These are phyloP conservation scores for Drosophila antonietae DNA, from an alignment of 2,888 invertebrate species.

Conservation along the genomic window DNA sequence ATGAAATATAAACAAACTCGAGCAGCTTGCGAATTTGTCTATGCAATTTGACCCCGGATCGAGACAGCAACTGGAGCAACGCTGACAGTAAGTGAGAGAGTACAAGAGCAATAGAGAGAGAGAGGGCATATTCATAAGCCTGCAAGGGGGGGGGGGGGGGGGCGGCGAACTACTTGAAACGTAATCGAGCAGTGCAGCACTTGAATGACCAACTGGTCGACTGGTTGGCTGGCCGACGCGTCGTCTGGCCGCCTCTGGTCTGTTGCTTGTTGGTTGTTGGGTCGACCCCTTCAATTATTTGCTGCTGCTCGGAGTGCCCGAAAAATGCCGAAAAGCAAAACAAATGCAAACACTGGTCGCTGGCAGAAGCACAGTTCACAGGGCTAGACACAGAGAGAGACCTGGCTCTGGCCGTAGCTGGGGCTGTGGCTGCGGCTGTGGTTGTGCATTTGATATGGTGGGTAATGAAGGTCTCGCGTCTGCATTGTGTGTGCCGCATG, in stretches of 20 bases:
- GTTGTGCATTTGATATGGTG: slow-evolving; percentile 29
- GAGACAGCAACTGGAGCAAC: slow-evolving; percentile 12
- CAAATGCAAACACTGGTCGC: slow-evolving; percentile 75
- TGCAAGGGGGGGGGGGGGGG: too few species aligned
- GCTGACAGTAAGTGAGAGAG: background rate
- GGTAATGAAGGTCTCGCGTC: slow-evolving; percentile 54
- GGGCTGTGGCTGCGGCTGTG: slow-evolving; percentile 18
- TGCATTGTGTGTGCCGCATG: slow-evolving; percentile 36
- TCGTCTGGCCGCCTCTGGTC: slow-evolving; percentile 14
- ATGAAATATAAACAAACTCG: slow-evolving; percentile 74
- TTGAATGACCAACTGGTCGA: slow-evolving; percentile 76
- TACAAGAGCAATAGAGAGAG: too few species aligned
- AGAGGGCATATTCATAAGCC: background rate
- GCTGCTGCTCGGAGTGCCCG: slow-evolving; percentile 57
- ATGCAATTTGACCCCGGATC: slow-evolving; percentile 69
- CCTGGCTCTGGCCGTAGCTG: slow-evolving; percentile 15
- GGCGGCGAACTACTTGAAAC: slow-evolving; percentile 64
- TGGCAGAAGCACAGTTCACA: slow-evolving; percentile 31
- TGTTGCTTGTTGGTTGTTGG: slow-evolving; percentile 24
- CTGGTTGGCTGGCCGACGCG: slow-evolving; percentile 45
- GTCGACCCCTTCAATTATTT: slow-evolving; percentile 78
- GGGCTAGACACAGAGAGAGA: slow-evolving; percentile 42
- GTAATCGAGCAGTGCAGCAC: slow-evolving; percentile 78
- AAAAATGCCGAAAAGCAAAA: slow-evolving; percentile 76
- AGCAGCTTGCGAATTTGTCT: slow-evolving; percentile 66